Evolutionary conservation across 2,888 invertebrate genomes (phyloP).

Genomic region (Hydroisotoma schaefferi): DNA sequence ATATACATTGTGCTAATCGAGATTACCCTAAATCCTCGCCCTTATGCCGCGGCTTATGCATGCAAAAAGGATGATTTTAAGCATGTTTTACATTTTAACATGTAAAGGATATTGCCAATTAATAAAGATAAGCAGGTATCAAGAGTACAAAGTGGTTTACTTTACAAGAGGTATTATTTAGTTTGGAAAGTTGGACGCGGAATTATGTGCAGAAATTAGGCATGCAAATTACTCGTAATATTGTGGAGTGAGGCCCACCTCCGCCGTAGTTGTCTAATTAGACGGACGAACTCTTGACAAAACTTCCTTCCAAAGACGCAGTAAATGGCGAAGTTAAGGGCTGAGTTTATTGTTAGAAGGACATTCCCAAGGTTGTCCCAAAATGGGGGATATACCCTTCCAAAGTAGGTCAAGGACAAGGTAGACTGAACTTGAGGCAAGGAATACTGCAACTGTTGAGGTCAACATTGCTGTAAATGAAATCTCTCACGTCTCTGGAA

Average conservation of each 20-base stretch:
- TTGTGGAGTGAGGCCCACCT: constrained; percentile 6
- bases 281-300: constrained; percentile 35
- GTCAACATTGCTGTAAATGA: constrained; percentile 45
- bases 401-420: constrained; percentile 32
- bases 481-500: constrained; percentile 39
- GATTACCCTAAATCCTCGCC: too few species aligned
- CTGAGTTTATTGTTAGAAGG: constrained; percentile 42
- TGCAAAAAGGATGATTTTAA: too few species aligned
- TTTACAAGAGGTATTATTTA: too few species aligned
- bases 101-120: too few species aligned
- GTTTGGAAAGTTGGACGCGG: too few species aligned
- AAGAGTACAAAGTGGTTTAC: too few species aligned
- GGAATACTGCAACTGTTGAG: constrained; percentile 41
- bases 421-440: constrained; percentile 37
- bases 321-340: constrained; percentile 45
- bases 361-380: constrained; percentile 44
- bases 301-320: constrained; percentile 45
- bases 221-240: too few species aligned
- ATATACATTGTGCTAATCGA: too few species aligned
- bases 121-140: too few species aligned
- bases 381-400: constrained; percentile 21
- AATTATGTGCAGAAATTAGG: too few species aligned
- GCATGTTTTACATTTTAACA: too few species aligned
- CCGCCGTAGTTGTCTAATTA: constrained; percentile 20
- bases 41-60: too few species aligned